Base-by-base conservation (phyloP, 2,888 invertebrate species). In the Leptopilina drosophilae region DNA sequence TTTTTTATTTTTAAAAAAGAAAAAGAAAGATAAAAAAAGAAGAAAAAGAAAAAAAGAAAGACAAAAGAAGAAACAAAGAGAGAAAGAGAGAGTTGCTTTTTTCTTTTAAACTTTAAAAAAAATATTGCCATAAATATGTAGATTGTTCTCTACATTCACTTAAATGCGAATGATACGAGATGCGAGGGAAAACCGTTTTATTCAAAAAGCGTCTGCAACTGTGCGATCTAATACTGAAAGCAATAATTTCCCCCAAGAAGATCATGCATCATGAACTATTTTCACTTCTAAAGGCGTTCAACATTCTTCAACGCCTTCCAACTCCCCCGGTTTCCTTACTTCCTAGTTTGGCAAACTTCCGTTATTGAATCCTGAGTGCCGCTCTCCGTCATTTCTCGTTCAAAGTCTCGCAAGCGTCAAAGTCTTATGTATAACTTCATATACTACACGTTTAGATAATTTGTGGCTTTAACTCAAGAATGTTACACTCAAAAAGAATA, bases 341-440 rank as follows among this genome's bases (percentile, higher is more conserved):
- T 20, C 56, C 56, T 73, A 56, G 56, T 73, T 73, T 73, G 56
- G 33, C n/a, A 56, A 73, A 73, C 73, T 73, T 73, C 56, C 73
- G 56, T 73, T 73, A 73, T 73, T 73, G 73, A 73, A 73, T 73
- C 73, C 73, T 73, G 56, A 73, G 56, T 56, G 33, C 73, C 56
- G 73, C n/a, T 56, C 56, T 56, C 33, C 56, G 56, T 56, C 73
- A 56, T 73, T 69, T 69, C 53, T 26, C 33, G 53, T 53, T 69
- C 53, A 53, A 56, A 73, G 73, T 56, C 33, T 53, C 56, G 56
- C n/a, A 73, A 73, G 56, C 56, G 56, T 56, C 73, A 56, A 56
- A 73, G 56, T 56, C 56, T 73, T 56, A 53, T 69, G 69, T 33
- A 56, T 33, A 56, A 56, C 26, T 69, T 14, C 49, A 53, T 46